Evolutionary conservation across 37 sponge, comb jelly and placozoan genomes (phyloP), one percentile per base, ranked within the genome.

Genomic region (Petrosia ficiformis): DNA sequence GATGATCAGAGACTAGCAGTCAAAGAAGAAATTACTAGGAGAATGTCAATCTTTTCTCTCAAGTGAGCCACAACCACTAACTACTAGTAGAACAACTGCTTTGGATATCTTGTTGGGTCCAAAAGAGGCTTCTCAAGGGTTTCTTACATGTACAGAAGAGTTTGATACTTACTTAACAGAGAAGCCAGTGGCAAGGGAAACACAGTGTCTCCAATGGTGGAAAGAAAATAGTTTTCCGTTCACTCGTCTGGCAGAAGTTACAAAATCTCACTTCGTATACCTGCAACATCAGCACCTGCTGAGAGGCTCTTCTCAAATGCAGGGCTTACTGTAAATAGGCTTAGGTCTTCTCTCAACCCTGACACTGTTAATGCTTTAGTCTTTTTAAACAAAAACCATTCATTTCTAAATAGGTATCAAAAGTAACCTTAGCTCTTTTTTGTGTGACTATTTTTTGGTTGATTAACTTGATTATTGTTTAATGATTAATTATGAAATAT

Each of bases 201-300:
- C 63, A 31, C 48, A 75, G 5, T 14, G 11, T n/a, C 26, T 75
- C 25, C 25, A 33, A 5, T 60, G 76, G 76, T 75, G 76, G 76
- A 60, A 39, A 3, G 29, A 5, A 0, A 73, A 73, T 36, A 24
- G 57, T 14, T 24, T 22, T 5, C 57, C 16, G 28, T 52, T 73
- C 57, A 57, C 74, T 28, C 52, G 32, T 43, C 10, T 73, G 21
- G 44, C 72, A 22, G 39, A 39, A 42, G 10, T 71, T 3, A 48
- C 44, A 6, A 34, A 2, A 33, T 26, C 29, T 29, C 33, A 2
- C 39, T 75, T 24, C 61, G 64, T 34, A 37, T 59, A 26, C 76
- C 76, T 35, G 65, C 65, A 1, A 75, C 76, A 60, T 75, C 76
- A 14, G 40, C 59, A 30, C 65, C 76, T 36, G 34, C 76, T 14